A percentile compares a stretch with the other conserved stretches of the same genome.
These are phyloP conservation scores for Drosophila baimaii DNA, from an alignment of 1,140 invertebrate species.

Conservation along the genomic window DNA sequence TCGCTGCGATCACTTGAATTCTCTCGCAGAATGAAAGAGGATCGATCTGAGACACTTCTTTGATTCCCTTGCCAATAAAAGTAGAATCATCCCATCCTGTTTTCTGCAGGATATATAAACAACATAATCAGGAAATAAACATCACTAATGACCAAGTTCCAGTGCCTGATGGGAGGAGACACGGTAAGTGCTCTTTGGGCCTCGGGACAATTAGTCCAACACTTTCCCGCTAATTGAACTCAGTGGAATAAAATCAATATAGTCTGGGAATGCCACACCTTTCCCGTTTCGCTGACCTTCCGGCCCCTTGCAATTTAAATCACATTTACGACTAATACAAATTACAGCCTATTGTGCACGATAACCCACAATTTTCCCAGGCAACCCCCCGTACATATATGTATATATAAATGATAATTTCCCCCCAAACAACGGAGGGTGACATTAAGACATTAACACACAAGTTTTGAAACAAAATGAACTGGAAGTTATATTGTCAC, in stretches of 20 bases:
- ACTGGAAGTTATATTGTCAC: slow-evolving; percentile 35
- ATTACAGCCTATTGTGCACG: slow-evolving; percentile 46
- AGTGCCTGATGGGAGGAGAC: too few species aligned
- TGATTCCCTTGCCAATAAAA: too few species aligned
- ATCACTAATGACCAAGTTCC: not conserved
- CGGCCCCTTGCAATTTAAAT: slow-evolving; percentile 69
- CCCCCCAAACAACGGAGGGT: slow-evolving; percentile 37
- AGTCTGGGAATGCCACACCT: slow-evolving; percentile 20
- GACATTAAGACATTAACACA: slow-evolving; percentile 63
- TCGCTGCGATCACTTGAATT: too few species aligned
- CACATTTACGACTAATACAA: slow-evolving; percentile 68
- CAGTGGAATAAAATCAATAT: slow-evolving; percentile 40
- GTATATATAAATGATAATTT: slow-evolving; percentile 82
- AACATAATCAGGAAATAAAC: not conserved
- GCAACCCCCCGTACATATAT: slow-evolving; percentile 38
- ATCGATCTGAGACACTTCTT: too few species aligned
- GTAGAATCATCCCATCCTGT: too few species aligned
- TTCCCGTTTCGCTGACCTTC: not conserved
- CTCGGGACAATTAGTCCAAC: slow-evolving; percentile 2
- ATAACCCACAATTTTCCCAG: slow-evolving; percentile 58
- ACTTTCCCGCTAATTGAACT: slow-evolving; percentile 18
- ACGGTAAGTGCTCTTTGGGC: not conserved
- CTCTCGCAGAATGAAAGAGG: too few species aligned
- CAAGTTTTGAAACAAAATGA: slow-evolving; percentile 33
- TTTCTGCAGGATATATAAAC: too few species aligned